phyloP scores from a whole-genome alignment of 1,140 invertebrate species.

The Eriosoma lanigerum region DNA sequence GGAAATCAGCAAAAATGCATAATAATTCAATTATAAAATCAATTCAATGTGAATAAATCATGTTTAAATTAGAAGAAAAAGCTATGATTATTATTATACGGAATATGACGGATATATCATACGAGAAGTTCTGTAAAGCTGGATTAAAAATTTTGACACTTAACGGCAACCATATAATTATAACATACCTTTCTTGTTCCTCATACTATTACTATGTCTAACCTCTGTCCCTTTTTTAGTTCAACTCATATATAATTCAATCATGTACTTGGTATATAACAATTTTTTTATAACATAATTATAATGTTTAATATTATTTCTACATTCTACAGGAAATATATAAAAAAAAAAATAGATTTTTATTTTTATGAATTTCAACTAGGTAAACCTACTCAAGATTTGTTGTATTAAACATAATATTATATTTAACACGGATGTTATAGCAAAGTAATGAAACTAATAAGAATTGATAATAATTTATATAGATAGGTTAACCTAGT shows the following conservation, averaged over 20 bases:
- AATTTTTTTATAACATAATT: not conserved
- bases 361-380: too few relatives aligned
- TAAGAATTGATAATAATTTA: too few relatives aligned
- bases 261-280: not conserved
- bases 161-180: not conserved
- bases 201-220: too few relatives aligned
- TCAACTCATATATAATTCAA: not conserved
- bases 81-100: too few relatives aligned
- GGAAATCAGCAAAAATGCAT: too few relatives aligned
- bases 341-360: too few relatives aligned
- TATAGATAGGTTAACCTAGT: too few relatives aligned
- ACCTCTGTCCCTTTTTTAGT: not conserved
- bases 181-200: conserved; percentile 7
- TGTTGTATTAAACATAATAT: too few relatives aligned
- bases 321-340: not conserved
- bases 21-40: conserved; percentile 19
- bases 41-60: not conserved
- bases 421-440: too few relatives aligned
- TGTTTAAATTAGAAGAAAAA: conserved; percentile 10
- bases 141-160: conserved; percentile 5
- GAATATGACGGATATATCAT: not conserved
- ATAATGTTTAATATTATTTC: not conserved
- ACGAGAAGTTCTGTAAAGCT: not conserved
- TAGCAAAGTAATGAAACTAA: too few relatives aligned
- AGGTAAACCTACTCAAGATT: too few relatives aligned